Percentiles rank a stretch among this genome's conserved stretches.
Evolutionary conservation across 2,888 invertebrate genomes (phyloP).

Genomic region (Nymphalis urticae): DNA sequence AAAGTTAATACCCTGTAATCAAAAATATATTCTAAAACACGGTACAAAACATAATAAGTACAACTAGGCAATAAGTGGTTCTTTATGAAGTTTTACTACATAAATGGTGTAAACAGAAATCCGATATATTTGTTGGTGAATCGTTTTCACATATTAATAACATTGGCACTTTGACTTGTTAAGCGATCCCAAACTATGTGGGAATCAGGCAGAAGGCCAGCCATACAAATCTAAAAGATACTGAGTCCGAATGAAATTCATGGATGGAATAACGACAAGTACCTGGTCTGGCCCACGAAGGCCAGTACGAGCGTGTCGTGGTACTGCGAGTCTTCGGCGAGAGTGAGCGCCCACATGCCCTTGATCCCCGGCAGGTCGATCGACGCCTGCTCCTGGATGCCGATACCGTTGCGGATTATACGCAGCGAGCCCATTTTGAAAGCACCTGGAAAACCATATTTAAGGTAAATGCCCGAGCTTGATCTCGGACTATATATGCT

Average conservation of each 20-base stretch:
- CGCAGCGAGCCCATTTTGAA: constrained; percentile 98
- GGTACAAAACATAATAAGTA: background rate
- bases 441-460: constrained; percentile 79
- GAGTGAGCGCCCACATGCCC: constrained; percentile 96
- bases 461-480: background rate
- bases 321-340: constrained; percentile 72
- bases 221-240: too few relatives aligned
- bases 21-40: background rate
- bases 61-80: too few relatives aligned
- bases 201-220: too few relatives aligned
- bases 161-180: too few relatives aligned
- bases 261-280: background rate
- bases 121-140: too few relatives aligned
- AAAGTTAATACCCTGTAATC: constrained; percentile 88
- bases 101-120: too few relatives aligned
- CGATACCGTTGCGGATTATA: constrained; percentile 99
- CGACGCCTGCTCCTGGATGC: constrained; percentile 98
- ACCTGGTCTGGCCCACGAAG: constrained; percentile 97
- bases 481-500: too few relatives aligned
- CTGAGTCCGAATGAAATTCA: background rate
- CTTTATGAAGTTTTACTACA: too few relatives aligned
- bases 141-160: too few relatives aligned
- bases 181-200: too few relatives aligned
- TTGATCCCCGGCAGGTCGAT: constrained; percentile 98
- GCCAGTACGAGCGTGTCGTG: constrained; percentile 97